These are phyloP conservation scores for Indicator indicator DNA, from an alignment of 2,113 vertebrate genomes.

Conservation along the genomic window DNA sequence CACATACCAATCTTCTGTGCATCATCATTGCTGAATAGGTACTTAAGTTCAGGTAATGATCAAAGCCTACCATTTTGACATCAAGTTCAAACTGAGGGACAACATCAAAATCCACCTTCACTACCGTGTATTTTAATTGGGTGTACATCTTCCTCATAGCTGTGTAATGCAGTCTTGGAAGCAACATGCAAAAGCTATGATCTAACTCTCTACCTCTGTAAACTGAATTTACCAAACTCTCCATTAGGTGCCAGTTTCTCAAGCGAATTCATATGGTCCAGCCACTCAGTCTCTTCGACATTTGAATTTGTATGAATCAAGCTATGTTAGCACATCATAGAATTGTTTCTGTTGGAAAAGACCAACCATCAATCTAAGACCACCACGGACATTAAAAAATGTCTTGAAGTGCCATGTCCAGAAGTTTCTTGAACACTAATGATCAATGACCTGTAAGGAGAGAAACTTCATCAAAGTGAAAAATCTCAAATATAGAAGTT, in stretches of 20 bases:
- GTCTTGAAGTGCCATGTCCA: too few relatives aligned
- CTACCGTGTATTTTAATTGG: background rate
- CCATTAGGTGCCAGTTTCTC: background rate
- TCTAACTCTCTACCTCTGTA: background rate
- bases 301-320: background rate
- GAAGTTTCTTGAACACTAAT: background rate
- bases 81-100: constrained; percentile 2
- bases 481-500: background rate
- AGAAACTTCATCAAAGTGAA: background rate
- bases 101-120: background rate
- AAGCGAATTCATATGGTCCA: background rate
- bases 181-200: background rate
- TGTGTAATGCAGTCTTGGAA: background rate
- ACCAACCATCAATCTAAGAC: too few relatives aligned
- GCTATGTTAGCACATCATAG: background rate
- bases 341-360: too few relatives aligned
- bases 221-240: background rate
- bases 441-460: background rate
- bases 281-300: background rate
- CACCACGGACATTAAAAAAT: too few relatives aligned
- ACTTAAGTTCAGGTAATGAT: constrained; percentile 4
- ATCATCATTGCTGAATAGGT: background rate
- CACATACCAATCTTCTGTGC: background rate
- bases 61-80: background rate
- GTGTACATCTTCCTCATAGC: background rate